Percentiles rank a stretch among this genome's conserved stretches.
Evolutionary conservation across 2,888 invertebrate genomes (phyloP).

Genomic region (Troglohyphantes excavatus): DNA sequence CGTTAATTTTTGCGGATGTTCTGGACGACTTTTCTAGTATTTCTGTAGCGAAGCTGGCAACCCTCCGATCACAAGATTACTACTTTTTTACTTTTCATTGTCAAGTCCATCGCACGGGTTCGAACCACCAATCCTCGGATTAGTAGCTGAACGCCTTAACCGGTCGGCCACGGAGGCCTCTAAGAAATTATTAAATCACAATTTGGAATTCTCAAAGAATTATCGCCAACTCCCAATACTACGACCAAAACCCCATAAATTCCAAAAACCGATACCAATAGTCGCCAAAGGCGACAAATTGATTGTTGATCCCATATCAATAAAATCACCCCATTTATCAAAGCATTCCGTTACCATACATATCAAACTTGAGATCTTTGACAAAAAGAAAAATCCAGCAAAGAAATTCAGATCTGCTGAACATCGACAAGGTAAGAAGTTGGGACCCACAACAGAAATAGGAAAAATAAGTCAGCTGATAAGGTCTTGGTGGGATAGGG

Average conservation of each 20-base stretch:
- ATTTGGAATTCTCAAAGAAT: not conserved
- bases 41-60: no score
- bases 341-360: no score
- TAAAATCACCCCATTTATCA: no score
- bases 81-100: no score
- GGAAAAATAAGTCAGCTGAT: slow-evolving; percentile 20
- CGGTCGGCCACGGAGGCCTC: no score
- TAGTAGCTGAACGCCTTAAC: no score
- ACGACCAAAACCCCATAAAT: not conserved
- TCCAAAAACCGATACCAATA: slow-evolving; percentile 5
- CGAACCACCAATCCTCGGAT: no score
- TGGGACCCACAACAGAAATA: not conserved
- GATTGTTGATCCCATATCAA: not conserved
- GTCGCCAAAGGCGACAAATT: slow-evolving; percentile 50
- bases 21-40: no score
- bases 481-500: no score
- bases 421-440: not conserved
- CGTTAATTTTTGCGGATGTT: no score
- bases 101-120: no score
- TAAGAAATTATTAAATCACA: not conserved
- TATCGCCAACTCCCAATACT: not conserved
- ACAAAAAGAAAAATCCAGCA: not conserved
- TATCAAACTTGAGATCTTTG: not conserved
- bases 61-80: no score
- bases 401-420: slow-evolving; percentile 7